Percentiles rank a stretch among this genome's conserved stretches.
These are phyloP conservation scores for Emydura subglobosa DNA, from an alignment of 2,113 vertebrate species.

Conservation along the genomic window DNA sequence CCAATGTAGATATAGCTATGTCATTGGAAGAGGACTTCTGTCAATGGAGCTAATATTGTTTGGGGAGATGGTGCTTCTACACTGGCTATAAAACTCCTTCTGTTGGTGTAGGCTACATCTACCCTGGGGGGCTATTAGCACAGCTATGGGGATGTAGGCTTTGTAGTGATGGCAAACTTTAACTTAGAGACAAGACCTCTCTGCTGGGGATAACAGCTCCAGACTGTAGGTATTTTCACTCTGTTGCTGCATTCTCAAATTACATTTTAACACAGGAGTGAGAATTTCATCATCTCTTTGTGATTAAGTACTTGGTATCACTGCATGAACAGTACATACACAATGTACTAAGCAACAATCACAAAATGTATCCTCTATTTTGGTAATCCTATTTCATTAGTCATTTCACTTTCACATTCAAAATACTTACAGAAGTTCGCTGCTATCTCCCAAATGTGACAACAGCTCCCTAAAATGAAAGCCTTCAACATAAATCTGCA, in stretches of 20 bases:
- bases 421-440: background rate
- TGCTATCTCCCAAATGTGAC: conserved; percentile 20
- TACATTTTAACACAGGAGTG: background rate
- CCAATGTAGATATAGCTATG: too few species aligned
- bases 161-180: background rate
- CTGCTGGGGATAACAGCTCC: conserved; percentile 21
- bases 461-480: background rate
- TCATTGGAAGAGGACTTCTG: too few species aligned
- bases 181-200: conserved; percentile 32
- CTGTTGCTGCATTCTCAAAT: conserved; percentile 26
- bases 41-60: too few species aligned
- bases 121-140: too few species aligned
- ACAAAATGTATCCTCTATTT: background rate
- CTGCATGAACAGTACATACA: background rate
- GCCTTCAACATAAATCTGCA: background rate
- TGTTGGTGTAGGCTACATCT: too few species aligned
- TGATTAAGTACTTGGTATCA: background rate
- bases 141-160: too few species aligned
- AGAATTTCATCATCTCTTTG: conserved; percentile 41
- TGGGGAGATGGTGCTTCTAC: too few species aligned
- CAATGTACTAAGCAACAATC: background rate
- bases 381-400: background rate
- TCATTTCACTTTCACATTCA: background rate
- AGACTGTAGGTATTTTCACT: conserved; percentile 28
- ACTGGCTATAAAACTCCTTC: too few species aligned